A percentile compares a stretch with the other conserved stretches of the same genome.
Conservation (phyloP, 2,888 invertebrate species). For the Steromphala cineraria region DNA sequence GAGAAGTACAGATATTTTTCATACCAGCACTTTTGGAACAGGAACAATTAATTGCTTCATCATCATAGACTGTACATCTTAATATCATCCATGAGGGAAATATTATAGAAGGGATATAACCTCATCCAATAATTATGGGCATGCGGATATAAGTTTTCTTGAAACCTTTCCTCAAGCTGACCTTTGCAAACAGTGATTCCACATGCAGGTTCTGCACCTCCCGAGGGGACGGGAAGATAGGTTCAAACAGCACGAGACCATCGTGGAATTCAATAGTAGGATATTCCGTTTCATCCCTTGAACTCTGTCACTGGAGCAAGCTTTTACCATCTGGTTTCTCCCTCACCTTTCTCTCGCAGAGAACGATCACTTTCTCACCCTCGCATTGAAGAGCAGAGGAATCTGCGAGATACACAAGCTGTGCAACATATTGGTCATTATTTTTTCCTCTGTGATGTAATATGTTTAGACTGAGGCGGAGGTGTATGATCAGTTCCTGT, state of each 20-base stretch:
- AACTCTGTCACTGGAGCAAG: conserved; percentile 2
- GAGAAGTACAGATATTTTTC: too few relatives aligned
- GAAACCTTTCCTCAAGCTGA: too few relatives aligned
- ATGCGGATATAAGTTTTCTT: too few relatives aligned
- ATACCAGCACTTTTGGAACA: too few relatives aligned
- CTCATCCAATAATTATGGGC: too few relatives aligned
- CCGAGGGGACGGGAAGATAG: background rate
- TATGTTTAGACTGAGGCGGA: background rate
- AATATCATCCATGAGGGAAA: too few relatives aligned
- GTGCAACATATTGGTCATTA: conserved; percentile 5
- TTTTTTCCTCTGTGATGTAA: conserved; percentile 10
- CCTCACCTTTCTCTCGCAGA: background rate
- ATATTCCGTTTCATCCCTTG: background rate
- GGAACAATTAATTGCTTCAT: too few relatives aligned
- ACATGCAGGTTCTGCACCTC: background rate
- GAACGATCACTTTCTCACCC: background rate
- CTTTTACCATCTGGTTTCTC: background rate
- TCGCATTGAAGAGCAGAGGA: background rate
- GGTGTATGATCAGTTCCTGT: background rate
- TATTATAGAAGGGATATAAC: too few relatives aligned
- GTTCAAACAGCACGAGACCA: background rate
- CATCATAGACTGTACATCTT: too few relatives aligned
- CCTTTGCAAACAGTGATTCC: background rate
- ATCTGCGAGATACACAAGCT: background rate
- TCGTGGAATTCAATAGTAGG: background rate